Conservation (phyloP, 2,888 invertebrate species). For the Trichacis sp. region DNA sequence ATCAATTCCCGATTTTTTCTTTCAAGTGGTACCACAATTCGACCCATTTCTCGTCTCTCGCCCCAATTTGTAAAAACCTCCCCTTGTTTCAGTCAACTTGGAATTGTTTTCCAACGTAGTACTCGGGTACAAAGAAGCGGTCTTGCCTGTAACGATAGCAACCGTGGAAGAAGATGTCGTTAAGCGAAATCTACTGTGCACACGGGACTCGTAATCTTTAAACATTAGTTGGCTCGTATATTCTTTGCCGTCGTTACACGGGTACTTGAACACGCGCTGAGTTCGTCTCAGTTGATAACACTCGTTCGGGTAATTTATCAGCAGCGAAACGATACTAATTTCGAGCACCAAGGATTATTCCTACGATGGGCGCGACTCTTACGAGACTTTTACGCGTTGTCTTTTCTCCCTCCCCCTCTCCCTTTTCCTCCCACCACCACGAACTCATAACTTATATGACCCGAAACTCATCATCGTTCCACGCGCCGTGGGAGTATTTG, state of each 20-base stretch:
- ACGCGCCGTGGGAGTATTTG: constrained; percentile 14
- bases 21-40: not conserved
- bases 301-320: constrained; percentile 41
- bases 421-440: no score
- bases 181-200: constrained; percentile 50
- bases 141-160: constrained; percentile 26
- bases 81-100: constrained; percentile 17
- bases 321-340: constrained; percentile 35
- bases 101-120: constrained; percentile 25
- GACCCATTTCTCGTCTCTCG: not conserved
- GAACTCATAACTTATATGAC: constrained; percentile 7
- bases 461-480: constrained; percentile 26
- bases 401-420: not conserved
- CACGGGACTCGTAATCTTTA: constrained; percentile 61
- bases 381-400: constrained; percentile 17
- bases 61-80: constrained; percentile 23
- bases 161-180: constrained; percentile 41
- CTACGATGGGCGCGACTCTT: constrained; percentile 14
- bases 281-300: constrained; percentile 45
- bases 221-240: constrained; percentile 49
- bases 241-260: constrained; percentile 60
- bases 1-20: not conserved
- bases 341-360: constrained; percentile 27
- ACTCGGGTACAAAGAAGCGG: constrained; percentile 18
- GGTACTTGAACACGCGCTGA: constrained; percentile 56